Evolutionary conservation across 2,113 vertebrate species (phyloP), one percentile per base, ranked within the genome.

Genomic region (Cephalopterus ornatus): DNA sequence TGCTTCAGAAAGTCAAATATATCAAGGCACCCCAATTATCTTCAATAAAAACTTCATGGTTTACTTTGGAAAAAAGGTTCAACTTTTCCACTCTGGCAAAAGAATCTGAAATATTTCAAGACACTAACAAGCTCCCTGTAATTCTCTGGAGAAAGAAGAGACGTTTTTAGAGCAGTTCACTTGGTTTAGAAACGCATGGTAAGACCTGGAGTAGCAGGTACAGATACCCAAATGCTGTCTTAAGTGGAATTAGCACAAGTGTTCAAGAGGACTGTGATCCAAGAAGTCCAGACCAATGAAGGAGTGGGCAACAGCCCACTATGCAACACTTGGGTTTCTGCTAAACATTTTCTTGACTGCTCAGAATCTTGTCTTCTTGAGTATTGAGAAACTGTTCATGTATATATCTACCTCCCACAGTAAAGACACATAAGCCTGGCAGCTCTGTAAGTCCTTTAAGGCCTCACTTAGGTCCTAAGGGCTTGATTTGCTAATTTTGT

Each of bases 401-500:
- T 23, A 33, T 8, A 13, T 16, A 50, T 9, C 52, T 23, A 8
- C 39, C 39, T 79, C 22, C 47, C 8, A 10, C 35, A 72, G 47
- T 20, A 28, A 24, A 27, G 39, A 70, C 35, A 35, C 12, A 44
- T 1, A 66, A 84, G 72, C 27, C 47, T 83, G 30, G 33, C 26
- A 89, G 56, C 21, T 53, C 32, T 41, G 0, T 8, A 65, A 68
- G 33, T 59, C 63, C 26, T 85, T 85, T 33, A 87, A 14, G 6
- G 8, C 12, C 27, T 73, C 33, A 39, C 22, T 56, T 65, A 62
- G 80, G 41, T 37, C 55, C 26, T 30, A 66, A 41, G 35, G 8
- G 5, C 50, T 62, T 58, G 28, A 71, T 78, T 52, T 81, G 26
- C 20, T 49, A 1, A 0, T 0, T 61, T 49, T 2, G 1, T 41